These are phyloP conservation scores for Eleutherodactylus coqui DNA, from an alignment of 2,797 vertebrate species.

Conservation along the genomic window DNA sequence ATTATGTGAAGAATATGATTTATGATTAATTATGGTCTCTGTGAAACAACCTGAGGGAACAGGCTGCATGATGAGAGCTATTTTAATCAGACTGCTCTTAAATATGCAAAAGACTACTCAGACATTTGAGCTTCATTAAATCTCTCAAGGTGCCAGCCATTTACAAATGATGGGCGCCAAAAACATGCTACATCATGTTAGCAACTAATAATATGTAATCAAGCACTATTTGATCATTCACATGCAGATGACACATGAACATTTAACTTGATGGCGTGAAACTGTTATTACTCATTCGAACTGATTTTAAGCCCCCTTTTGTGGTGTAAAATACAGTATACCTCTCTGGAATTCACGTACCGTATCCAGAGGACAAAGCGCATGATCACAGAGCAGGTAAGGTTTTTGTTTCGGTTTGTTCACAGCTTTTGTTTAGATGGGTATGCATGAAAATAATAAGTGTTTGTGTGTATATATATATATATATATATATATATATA, in stretches of 20 bases:
- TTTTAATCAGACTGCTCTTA: slow-evolving; percentile 63
- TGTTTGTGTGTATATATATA: not conserved
- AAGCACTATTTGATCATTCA: slow-evolving; percentile 54
- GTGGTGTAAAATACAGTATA: not conserved
- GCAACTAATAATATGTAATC: slow-evolving; percentile 56
- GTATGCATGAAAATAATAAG: too few relatives aligned
- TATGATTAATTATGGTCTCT: slow-evolving; percentile 62
- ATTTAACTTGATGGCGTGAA: slow-evolving; percentile 37
- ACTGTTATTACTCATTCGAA: slow-evolving; percentile 33
- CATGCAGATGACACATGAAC: slow-evolving; percentile 52
- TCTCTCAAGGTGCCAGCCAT: slow-evolving; percentile 58
- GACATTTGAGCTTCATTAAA: slow-evolving; percentile 60
- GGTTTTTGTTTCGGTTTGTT: not conserved
- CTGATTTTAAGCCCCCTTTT: not conserved
- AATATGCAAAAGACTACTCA: slow-evolving; percentile 64
- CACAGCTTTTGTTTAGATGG: not conserved
- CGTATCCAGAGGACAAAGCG: not conserved
- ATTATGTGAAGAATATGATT: slow-evolving; percentile 60
- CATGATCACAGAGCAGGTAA: not conserved
- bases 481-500: not conserved
- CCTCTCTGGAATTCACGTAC: not conserved
- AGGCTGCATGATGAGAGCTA: slow-evolving; percentile 59
- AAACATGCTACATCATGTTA: slow-evolving; percentile 60
- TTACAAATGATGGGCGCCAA: slow-evolving; percentile 56
- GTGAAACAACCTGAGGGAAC: slow-evolving; percentile 50